phyloP scores from a whole-genome alignment of 2,888 invertebrate genomes.

The Macroteleia sp. region DNA sequence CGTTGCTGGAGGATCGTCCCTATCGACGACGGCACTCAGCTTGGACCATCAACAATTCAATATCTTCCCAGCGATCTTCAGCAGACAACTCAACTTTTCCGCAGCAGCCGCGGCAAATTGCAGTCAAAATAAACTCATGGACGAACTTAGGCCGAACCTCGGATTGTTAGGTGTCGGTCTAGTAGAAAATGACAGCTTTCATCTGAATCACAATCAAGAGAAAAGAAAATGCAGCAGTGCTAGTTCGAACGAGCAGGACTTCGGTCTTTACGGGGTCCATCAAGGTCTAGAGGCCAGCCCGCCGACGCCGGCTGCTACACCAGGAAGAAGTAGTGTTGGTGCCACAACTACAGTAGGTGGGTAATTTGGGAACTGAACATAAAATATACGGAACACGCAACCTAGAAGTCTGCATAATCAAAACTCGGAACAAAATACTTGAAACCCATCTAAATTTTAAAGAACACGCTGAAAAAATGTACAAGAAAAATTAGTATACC shows the following conservation, averaged over 20 bases:
- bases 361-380: too few species aligned
- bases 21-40: constrained; percentile 86
- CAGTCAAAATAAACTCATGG: constrained; percentile 93
- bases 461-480: too few species aligned
- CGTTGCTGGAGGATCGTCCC: constrained; percentile 83
- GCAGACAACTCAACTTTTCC: constrained; percentile 94
- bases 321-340: constrained; percentile 80
- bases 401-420: too few species aligned
- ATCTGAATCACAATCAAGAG: constrained; percentile 85
- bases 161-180: constrained; percentile 92
- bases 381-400: too few species aligned
- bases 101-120: constrained; percentile 86
- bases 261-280: constrained; percentile 91
- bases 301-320: constrained; percentile 80
- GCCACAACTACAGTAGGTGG: constrained; percentile 78
- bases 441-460: too few species aligned
- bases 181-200: constrained; percentile 90
- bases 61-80: constrained; percentile 96
- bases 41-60: constrained; percentile 92
- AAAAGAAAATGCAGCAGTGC: constrained; percentile 91
- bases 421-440: too few species aligned
- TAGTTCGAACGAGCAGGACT: constrained; percentile 94
- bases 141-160: constrained; percentile 92
- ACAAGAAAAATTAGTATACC: too few species aligned
- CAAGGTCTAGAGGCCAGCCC: constrained; percentile 83